Evolutionary conservation across 2,888 invertebrate species (phyloP).

Genomic region (Acheta domesticus): DNA sequence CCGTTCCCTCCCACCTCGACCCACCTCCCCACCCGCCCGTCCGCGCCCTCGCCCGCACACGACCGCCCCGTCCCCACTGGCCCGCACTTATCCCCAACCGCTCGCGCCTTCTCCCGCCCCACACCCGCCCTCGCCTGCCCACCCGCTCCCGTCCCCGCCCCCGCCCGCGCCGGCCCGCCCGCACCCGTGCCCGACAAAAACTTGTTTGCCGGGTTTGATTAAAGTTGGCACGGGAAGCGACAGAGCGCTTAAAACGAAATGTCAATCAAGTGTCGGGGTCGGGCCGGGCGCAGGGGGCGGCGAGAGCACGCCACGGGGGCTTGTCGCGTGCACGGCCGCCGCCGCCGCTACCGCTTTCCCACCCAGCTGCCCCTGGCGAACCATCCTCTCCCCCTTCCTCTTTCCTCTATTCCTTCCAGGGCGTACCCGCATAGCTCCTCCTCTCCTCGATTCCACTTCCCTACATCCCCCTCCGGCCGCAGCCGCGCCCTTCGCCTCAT

Average conservation of each 20-base stretch:
- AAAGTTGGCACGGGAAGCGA: conserved; percentile 9
- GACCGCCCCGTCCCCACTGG: too few species aligned
- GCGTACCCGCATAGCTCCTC: too few species aligned
- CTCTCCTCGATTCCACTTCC: too few species aligned
- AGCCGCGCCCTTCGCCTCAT: too few species aligned
- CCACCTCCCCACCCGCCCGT: too few species aligned
- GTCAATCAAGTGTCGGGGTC: neutral
- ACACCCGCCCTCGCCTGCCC: neutral
- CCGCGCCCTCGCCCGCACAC: too few species aligned
- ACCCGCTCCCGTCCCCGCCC: neutral
- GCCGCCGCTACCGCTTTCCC: neutral
- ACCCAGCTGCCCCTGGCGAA: too few species aligned
- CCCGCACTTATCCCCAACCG: neutral
- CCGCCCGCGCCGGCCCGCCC: neutral
- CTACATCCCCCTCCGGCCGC: too few species aligned
- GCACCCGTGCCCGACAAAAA: neutral
- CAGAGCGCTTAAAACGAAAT: conserved; percentile 18
- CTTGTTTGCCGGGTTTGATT: neutral
- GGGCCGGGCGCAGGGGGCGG: neutral
- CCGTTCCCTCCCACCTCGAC: too few species aligned
- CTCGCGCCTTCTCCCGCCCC: neutral
- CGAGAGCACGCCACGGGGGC: neutral
- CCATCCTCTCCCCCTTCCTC: neutral
- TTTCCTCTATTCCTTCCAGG: too few species aligned
- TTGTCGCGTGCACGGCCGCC: neutral